phyloP scores from a whole-genome alignment of 2,797 vertebrate genomes.

The Helarctos malayanus region DNA sequence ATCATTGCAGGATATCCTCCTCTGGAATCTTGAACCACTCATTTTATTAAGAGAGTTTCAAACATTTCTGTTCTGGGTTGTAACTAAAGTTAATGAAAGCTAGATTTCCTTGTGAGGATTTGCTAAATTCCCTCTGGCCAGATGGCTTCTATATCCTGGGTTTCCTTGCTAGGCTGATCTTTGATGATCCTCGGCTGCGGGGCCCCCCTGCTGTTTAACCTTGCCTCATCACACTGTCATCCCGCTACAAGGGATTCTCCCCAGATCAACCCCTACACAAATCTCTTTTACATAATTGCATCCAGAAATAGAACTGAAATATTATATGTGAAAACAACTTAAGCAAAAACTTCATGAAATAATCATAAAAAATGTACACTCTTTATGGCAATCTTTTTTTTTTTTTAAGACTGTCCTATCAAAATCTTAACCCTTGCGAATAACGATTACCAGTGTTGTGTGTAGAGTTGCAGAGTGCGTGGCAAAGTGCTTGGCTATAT shows the following conservation, averaged over 20 bases:
- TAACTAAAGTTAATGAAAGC: conserved; percentile 48
- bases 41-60: conserved; percentile 30
- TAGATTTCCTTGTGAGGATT: conserved; percentile 40
- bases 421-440: neutral
- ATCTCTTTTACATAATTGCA: conserved; percentile 40
- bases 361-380: neutral
- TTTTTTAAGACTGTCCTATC: neutral
- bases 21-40: neutral
- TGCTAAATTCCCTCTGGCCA: conserved; percentile 53
- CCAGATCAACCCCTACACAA: neutral
- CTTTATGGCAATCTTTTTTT: neutral
- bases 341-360: neutral
- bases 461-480: neutral
- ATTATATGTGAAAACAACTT: neutral
- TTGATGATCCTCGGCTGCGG: neutral
- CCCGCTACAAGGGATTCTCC: conserved; percentile 20
- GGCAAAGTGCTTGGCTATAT: neutral
- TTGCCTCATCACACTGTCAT: conserved; percentile 2
- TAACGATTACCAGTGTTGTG: neutral
- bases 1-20: neutral
- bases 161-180: conserved; percentile 24
- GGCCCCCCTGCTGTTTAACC: neutral
- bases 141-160: conserved; percentile 38
- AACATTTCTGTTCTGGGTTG: conserved; percentile 24
- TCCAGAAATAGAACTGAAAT: conserved; percentile 41